A percentile compares a stretch with the other conserved stretches of the same genome.
phyloP scores from a whole-genome alignment of 1,140 invertebrate genomes.

The Macrostomum lignano region DNA sequence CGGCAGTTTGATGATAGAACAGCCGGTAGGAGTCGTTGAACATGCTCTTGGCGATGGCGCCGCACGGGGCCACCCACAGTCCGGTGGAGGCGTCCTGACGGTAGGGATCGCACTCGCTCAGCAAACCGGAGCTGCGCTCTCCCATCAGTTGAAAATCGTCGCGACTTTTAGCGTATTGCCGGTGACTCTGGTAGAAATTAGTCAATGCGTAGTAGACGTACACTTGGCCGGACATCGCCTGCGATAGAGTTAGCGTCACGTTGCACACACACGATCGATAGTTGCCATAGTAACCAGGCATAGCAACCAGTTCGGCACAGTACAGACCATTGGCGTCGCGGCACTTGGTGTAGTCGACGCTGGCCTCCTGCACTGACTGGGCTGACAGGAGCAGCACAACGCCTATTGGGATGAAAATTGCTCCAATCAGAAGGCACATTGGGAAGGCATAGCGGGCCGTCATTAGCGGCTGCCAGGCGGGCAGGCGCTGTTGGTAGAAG shows the following conservation, averaged over 20 bases:
- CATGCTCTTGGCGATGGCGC: constrained; percentile 85
- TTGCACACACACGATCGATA: too few relatives aligned
- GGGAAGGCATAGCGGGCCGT: constrained; percentile 83
- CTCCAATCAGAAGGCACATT: constrained; percentile 78
- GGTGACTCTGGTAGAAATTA: constrained; percentile 95
- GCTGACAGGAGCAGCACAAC: constrained; percentile 60
- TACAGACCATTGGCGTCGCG: too few relatives aligned
- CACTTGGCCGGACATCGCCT: constrained; percentile 50
- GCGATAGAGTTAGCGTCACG: too few relatives aligned
- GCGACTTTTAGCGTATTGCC: constrained; percentile 82
- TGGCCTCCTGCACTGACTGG: too few relatives aligned
- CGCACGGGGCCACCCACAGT: constrained; percentile 92
- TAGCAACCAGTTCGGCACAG: too few relatives aligned
- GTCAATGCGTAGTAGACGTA: constrained; percentile 88
- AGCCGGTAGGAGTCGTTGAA: too few relatives aligned
- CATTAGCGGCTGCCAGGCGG: constrained; percentile 94
- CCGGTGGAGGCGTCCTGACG: too few relatives aligned
- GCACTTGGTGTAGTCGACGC: too few relatives aligned
- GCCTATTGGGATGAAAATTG: constrained; percentile 82
- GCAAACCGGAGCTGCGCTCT: constrained; percentile 10
- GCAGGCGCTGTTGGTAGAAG: constrained; percentile 82
- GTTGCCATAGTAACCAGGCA: too few relatives aligned
- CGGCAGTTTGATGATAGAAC: too few relatives aligned
- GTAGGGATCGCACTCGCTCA: constrained; percentile 25
- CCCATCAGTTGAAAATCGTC: constrained; percentile 79